Evolutionary conservation across 2,888 invertebrate genomes (phyloP).

Genomic region (Mesochorus sp.): DNA sequence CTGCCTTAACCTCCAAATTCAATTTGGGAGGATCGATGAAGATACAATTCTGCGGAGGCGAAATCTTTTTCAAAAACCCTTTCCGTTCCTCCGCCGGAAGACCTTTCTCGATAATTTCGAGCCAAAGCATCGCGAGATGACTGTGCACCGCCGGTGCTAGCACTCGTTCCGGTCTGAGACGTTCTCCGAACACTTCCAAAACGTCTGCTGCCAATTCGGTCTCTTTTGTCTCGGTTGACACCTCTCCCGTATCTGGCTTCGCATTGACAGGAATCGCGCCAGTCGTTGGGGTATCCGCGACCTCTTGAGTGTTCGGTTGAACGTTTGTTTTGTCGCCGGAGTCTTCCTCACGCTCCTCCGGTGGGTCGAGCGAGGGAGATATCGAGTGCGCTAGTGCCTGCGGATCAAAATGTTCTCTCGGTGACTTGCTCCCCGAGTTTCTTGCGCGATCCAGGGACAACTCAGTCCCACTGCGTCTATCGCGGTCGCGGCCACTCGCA

Average conservation of each 20-base stretch:
- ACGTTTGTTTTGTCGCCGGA: constrained; percentile 1
- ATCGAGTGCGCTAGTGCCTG: constrained; percentile 2
- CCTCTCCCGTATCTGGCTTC: constrained; percentile 1
- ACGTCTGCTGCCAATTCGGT: constrained; percentile 27
- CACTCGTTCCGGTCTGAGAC: constrained; percentile 21
- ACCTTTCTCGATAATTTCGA: constrained; percentile 49
- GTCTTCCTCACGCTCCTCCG: background rate
- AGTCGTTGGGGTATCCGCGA: constrained; percentile 9
- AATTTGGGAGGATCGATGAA: constrained; percentile 53
- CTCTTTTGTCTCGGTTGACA: background rate
- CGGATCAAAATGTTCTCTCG: background rate
- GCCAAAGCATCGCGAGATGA: constrained; percentile 16
- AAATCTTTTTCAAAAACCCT: constrained; percentile 23
- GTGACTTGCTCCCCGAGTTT: background rate
- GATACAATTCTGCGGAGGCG: constrained; percentile 44
- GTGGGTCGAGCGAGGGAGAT: constrained; percentile 10
- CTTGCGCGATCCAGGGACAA: background rate
- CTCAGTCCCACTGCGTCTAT: background rate
- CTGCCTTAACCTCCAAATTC: constrained; percentile 17
- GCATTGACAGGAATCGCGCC: constrained; percentile 19
- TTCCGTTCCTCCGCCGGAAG: constrained; percentile 40
- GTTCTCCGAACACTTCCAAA: constrained; percentile 36
- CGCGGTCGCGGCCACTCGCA: constrained; percentile 16
- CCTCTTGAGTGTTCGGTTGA: background rate
- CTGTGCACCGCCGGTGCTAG: constrained; percentile 42